Evolutionary conservation across 2,888 invertebrate genomes (phyloP).

Genomic region (Volucella zonaria): DNA sequence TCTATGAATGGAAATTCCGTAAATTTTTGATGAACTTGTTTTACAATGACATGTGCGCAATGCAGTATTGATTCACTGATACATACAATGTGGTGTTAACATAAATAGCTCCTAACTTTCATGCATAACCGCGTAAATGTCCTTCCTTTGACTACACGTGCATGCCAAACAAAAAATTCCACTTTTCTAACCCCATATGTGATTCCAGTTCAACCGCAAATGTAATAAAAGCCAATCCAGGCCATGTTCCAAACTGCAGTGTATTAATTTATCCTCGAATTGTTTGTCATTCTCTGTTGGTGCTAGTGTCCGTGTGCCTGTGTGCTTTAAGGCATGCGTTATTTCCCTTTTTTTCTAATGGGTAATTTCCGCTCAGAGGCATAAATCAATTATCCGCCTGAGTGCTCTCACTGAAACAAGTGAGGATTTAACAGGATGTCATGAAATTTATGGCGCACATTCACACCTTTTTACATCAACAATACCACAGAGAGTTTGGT

Average conservation of each 20-base stretch:
- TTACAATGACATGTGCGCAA: too few species aligned
- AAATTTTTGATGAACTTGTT: too few species aligned
- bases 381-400: constrained; percentile 61
- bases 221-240: background rate
- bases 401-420: constrained; percentile 33
- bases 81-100: too few species aligned
- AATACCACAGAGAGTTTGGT: background rate
- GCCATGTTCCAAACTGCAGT: constrained; percentile 36
- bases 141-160: too few species aligned
- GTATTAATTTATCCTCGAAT: constrained; percentile 27
- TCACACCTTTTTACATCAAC: constrained; percentile 55
- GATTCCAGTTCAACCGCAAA: constrained; percentile 27
- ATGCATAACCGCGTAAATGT: too few species aligned
- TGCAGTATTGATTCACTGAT: too few species aligned
- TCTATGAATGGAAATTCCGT: too few species aligned
- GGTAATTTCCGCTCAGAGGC: constrained; percentile 54
- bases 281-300: background rate
- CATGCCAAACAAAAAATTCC: background rate
- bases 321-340: background rate
- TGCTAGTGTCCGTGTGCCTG: constrained; percentile 3
- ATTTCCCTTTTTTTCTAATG: constrained; percentile 26
- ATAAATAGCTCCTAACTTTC: too few species aligned
- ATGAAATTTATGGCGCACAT: constrained; percentile 55
- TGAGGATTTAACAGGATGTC: constrained; percentile 41
- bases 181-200: background rate